Base-by-base conservation (phyloP, 2,797 vertebrate species). In the Acanthurus leucopareius region DNA sequence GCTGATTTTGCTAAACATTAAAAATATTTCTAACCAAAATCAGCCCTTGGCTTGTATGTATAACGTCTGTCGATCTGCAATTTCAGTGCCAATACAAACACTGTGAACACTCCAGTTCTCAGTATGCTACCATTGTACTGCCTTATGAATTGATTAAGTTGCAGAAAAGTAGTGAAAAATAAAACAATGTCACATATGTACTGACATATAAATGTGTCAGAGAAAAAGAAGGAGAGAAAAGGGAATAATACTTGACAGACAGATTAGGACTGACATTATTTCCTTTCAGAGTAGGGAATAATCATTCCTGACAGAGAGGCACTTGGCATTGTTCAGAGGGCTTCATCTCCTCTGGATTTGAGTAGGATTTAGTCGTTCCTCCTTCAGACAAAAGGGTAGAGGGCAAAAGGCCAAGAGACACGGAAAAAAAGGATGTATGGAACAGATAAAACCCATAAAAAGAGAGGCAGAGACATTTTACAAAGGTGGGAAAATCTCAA, bases 281-380 rank as follows among this genome's bases (percentile, higher is more conserved):
- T 78, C 77, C 59, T 64, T 42, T 56, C 49, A 13, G 63, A 73
- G 61, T 48, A 28, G 38, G 20, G 45, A 75, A 57, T 75, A 67
- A 74, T 65, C 66, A 64, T 73, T 88, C 52, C 44, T 53, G 54
- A 57, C 44, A 65, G n/a, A 67, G 58, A 71, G 61, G 60, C 59
- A 62, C 49, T 48, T 11, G 0, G 63, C 20, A 83, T 81, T 86
- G 62, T 70, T 73, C 59, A 62, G 70, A 62, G 40, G 47, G 75
- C 60, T 79, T 89, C 68, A 83, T 89, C 54, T 91, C 44, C 48
- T 77, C 53, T 79, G 68, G 74, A 87, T 83, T 68, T 88, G 20
- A 79, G 35, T 17, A 52, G 78, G 80, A 84, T 87, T 88, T 75
- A 80, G 60, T 16, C 5, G 1, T 38, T 45, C 40, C 6, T 40